Evolutionary conservation across 2,797 vertebrate genomes (phyloP).

Genomic region (Fratercula arctica): DNA sequence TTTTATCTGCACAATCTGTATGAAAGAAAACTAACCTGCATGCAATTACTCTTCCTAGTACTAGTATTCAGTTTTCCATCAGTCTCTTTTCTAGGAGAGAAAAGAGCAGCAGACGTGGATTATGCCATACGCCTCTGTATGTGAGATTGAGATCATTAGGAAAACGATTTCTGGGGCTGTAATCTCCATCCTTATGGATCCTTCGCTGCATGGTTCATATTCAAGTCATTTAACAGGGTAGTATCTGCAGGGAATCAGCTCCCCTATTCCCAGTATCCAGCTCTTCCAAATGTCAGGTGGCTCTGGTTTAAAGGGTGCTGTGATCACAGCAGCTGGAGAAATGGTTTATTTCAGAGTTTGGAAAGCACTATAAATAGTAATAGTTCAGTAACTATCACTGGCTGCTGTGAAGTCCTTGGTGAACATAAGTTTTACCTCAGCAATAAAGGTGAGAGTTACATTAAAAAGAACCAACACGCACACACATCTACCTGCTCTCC

Average conservation of each 20-base stretch:
- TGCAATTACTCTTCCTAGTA: background rate
- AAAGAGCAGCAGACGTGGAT: background rate
- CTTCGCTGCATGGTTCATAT: background rate
- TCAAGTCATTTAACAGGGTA: background rate
- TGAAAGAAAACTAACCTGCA: background rate
- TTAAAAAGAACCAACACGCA: background rate
- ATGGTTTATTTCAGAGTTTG: background rate
- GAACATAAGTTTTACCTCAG: background rate
- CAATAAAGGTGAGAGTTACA: background rate
- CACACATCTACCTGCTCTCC: background rate
- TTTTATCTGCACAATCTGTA: background rate
- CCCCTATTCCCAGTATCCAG: background rate
- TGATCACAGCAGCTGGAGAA: background rate
- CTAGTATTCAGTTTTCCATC: background rate
- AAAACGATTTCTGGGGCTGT: background rate
- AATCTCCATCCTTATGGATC: background rate
- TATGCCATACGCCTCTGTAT: background rate
- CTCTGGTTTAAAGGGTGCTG: background rate
- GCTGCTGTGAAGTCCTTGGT: background rate
- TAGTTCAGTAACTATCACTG: background rate
- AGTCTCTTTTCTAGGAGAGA: background rate
- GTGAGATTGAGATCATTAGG: background rate
- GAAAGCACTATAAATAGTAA: background rate
- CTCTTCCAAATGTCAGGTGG: background rate
- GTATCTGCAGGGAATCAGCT: background rate